Evolutionary conservation across 2,113 vertebrate genomes (phyloP), one percentile per base, ranked within the genome.

Genomic region (Erpornis zantholeuca): DNA sequence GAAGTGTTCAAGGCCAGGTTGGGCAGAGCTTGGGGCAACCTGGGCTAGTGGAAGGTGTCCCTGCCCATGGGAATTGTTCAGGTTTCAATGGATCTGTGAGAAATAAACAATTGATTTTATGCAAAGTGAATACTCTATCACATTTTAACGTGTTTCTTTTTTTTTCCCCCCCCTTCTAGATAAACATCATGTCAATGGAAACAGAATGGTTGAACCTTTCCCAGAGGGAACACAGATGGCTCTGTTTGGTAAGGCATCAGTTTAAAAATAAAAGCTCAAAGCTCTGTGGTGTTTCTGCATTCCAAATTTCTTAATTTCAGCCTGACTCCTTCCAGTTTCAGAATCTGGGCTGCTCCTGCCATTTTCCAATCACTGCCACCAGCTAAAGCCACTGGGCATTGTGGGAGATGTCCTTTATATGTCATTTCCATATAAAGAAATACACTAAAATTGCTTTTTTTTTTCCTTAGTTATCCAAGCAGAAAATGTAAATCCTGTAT

Each of bases 111-210:
- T 33, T 80, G 27, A 11, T 59, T 92, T 92, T 70, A 77, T 86
- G 49, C 60, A 82, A 82, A 93, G 15, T 12, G 4, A 66, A 36
- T 45, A n/a, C 72, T 90, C 71, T 86, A 44, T 95, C 94, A 93
- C 90, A 96, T 92, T 96, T 95, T 86, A 59, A 92, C 83, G 93
- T 89, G 60, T n/a, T 82, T 88, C 29, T 72, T 72, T 40, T 69
- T 31, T 50, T 12, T 12, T 42, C 13, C 40, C 13, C 1, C 0
- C 11, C 53, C 50, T 96, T 95, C 85, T 96, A 99, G 99, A 94
- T 95, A 99, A 99, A 97, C 99, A 99, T 71, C 97, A 99, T 35
- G 99, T 99, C 95, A 99, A 97, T 86, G 99, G 99, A 52, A 99
- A 99, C 98, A 98, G 96, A 95, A 99, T 95, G 56, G 96, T 98